phyloP scores from a whole-genome alignment of 2,888 invertebrate species.

The Macaria notata region DNA sequence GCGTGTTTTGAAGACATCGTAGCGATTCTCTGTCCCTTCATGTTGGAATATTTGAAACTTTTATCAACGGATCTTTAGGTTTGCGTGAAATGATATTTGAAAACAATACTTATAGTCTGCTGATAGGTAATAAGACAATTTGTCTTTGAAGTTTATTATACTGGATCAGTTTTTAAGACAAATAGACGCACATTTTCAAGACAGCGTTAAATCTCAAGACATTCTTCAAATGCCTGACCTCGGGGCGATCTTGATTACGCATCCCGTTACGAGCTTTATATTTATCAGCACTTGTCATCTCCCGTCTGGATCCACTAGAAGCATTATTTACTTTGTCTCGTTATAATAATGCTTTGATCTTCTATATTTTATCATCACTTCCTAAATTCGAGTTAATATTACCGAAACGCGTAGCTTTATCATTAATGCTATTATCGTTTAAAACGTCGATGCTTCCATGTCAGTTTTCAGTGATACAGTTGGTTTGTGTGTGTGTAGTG shows the following conservation, averaged over 20 bases:
- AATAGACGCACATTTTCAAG: slow-evolving; percentile 1
- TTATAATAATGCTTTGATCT: slow-evolving; percentile 2
- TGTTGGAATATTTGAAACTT: slow-evolving; percentile 6
- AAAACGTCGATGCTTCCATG: slow-evolving; percentile 40
- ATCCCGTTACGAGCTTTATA: slow-evolving; percentile 36
- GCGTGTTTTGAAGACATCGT: slow-evolving; percentile 37
- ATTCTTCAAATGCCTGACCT: slow-evolving; percentile 38
- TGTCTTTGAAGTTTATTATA: not conserved
- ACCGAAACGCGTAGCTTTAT: slow-evolving; percentile 15
- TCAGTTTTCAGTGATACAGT: slow-evolving; percentile 54
- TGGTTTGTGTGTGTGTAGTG: slow-evolving; percentile 45
- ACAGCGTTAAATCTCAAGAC: slow-evolving; percentile 31
- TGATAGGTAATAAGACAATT: not conserved
- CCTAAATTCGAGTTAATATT: slow-evolving; percentile 1
- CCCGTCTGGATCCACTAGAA: not conserved
- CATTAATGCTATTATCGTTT: slow-evolving; percentile 30
- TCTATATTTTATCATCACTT: slow-evolving; percentile 2
- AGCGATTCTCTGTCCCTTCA: slow-evolving; percentile 21
- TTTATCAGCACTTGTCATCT: slow-evolving; percentile 28
- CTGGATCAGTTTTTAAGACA: not conserved
- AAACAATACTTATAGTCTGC: not conserved
- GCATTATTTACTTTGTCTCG: slow-evolving; percentile 2
- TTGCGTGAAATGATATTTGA: slow-evolving; percentile 15
- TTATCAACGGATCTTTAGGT: not conserved
- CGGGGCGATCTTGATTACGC: slow-evolving; percentile 39